phyloP scores from a whole-genome alignment of 2,113 vertebrate species.

The Syrmaticus mikado region DNA sequence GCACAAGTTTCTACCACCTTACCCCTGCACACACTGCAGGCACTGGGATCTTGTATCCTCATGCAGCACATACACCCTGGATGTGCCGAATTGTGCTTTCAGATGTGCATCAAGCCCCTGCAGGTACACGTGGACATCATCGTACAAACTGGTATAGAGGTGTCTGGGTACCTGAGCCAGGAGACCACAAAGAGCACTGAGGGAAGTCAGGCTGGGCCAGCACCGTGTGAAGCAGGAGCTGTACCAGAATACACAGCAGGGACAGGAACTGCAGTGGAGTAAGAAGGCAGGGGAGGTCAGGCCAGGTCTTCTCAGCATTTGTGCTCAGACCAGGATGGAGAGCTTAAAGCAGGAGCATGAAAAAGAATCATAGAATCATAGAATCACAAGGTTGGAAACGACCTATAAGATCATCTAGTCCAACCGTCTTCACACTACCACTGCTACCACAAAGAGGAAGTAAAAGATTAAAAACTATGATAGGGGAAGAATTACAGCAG shows the following conservation, averaged over 20 bases:
- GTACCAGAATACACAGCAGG: not conserved
- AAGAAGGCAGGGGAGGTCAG: not conserved
- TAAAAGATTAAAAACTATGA: not conserved
- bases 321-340: not conserved
- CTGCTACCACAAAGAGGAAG: too few species aligned
- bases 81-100: not conserved
- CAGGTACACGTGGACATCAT: not conserved
- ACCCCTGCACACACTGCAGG: not conserved
- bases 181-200: not conserved
- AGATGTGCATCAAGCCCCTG: not conserved
- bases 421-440: too few species aligned
- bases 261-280: not conserved
- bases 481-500: not conserved
- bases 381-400: too few species aligned
- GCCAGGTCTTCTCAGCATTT: not conserved
- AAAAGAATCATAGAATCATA: not conserved
- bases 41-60: not conserved
- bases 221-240: rapidly evolving
- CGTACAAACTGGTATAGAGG: not conserved
- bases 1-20: not conserved
- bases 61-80: not conserved
- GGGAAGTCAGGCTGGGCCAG: not conserved
- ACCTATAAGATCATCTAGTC: too few species aligned
- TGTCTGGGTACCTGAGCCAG: not conserved
- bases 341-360: not conserved